phyloP scores from a whole-genome alignment of 2,888 invertebrate species.

The Diarsia dahlii region DNA sequence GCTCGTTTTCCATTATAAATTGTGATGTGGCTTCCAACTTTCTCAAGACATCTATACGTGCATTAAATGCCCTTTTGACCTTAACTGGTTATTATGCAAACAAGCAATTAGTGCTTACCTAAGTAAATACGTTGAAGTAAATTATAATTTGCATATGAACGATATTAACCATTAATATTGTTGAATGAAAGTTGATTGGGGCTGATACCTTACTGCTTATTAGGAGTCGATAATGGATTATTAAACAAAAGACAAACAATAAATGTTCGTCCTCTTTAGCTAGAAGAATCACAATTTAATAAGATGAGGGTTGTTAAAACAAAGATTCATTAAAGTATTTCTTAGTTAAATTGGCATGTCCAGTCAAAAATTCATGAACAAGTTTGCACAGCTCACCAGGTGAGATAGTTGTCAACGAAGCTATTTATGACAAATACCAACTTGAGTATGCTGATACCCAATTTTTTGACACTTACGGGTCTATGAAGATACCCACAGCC shows the following conservation, averaged over 20 bases:
- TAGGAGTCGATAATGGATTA: background rate
- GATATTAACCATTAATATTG: slow-evolving; percentile 41
- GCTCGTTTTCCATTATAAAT: slow-evolving; percentile 28
- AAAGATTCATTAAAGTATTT: too few species aligned
- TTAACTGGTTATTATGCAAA: slow-evolving; percentile 46
- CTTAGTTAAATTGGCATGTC: too few species aligned
- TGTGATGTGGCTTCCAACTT: slow-evolving; percentile 22
- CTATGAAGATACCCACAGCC: too few species aligned
- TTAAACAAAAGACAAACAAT: background rate
- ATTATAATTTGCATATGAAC: slow-evolving; percentile 21
- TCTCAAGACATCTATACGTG: slow-evolving; percentile 15
- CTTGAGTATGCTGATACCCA: too few species aligned
- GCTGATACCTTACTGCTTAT: background rate
- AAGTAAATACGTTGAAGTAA: slow-evolving; percentile 29
- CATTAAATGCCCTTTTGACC: slow-evolving; percentile 36
- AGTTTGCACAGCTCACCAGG: too few species aligned
- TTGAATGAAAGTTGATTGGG: slow-evolving; percentile 40
- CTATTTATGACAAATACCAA: too few species aligned
- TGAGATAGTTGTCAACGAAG: too few species aligned
- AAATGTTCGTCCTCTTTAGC: too few species aligned
- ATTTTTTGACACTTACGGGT: too few species aligned
- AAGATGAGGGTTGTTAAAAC: too few species aligned
- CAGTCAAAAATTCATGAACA: too few species aligned
- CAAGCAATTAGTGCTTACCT: slow-evolving; percentile 27
- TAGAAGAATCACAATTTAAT: too few species aligned